Base-by-base conservation (phyloP, 1,140 invertebrate species). In the Bombus huntii region DNA sequence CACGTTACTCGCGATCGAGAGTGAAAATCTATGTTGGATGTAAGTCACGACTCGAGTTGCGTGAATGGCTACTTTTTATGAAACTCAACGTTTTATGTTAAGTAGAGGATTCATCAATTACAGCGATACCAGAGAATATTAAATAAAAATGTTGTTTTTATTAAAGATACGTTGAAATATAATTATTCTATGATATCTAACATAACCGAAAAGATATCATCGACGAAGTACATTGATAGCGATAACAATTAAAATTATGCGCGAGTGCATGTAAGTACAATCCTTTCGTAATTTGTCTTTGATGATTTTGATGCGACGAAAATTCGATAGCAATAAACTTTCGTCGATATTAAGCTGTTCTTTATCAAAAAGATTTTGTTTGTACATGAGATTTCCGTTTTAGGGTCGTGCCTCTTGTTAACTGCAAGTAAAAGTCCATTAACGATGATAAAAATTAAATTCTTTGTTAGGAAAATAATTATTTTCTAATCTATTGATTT, bases 111-210 rank as follows among this genome's bases (percentile, higher is more conserved):
- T 28, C 28, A 1, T 12, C 3, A n/a, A n/a, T 62, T 12, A 13
- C 59, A 62, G 0, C 10, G 12, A n/a, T 62, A 62, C 28, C 59
- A 3, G 1, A 13, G 28, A n/a, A 13, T 34, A n/a, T 89, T 88
- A 81, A 88, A 89, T 88, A 71, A 89, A 78, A 88, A 77, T 66
- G 18, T 42, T 74, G 25, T 18, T 53, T 87, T 88, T 88, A 87
- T 88, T 83, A 39, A 39, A 39, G 10, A 65, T 10, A 22, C 4
- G 59, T 72, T 37, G 59, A 39, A 15, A 44, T 34, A 68, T 39
- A 72, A 86, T 62, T 78, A 75, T 79, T 18, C 44, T 80, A 85
- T 44, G 9, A 39, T 57, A 34, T 65, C 62, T 39, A 59, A 42
- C 4, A 42, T 42, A 59, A 44, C 12, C 65, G 73, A 75, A 37